Evolutionary conservation across 2,113 vertebrate species (phyloP).

Genomic region (Periophthalmus modestus): DNA sequence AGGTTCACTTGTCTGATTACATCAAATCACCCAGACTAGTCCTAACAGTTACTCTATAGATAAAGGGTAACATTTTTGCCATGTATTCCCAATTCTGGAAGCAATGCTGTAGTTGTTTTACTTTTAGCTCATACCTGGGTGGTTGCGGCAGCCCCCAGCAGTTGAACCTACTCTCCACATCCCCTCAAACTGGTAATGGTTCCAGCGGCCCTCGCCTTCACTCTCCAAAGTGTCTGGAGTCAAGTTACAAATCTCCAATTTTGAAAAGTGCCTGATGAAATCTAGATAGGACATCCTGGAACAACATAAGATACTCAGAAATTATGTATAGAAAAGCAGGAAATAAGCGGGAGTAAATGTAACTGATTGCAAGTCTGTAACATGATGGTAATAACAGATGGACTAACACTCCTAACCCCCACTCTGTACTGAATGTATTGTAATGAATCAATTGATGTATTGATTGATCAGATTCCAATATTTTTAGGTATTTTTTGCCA

Average conservation of each 20-base stretch:
- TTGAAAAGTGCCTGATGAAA: conserved; percentile 82
- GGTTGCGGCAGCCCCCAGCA: conserved; percentile 80
- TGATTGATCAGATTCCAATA: too few relatives aligned
- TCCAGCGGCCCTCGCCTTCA: conserved; percentile 74
- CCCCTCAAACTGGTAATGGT: conserved; percentile 77
- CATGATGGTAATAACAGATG: too few relatives aligned
- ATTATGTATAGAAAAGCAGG: not conserved
- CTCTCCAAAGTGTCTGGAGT: conserved; percentile 79
- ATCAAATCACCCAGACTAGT: too few relatives aligned
- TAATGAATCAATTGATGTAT: too few relatives aligned
- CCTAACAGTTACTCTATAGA: too few relatives aligned
- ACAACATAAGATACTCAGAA: not conserved
- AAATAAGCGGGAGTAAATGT: too few relatives aligned
- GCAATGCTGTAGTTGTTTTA: not conserved
- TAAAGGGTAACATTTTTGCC: too few relatives aligned
- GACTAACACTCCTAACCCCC: too few relatives aligned
- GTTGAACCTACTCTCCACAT: conserved; percentile 82
- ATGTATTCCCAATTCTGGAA: not conserved
- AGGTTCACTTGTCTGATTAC: too few relatives aligned
- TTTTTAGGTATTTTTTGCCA: too few relatives aligned
- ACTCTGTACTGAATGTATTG: too few relatives aligned
- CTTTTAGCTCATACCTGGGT: conserved; percentile 30
- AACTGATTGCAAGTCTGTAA: too few relatives aligned
- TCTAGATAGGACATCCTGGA: conserved; percentile 87
- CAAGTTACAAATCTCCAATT: conserved; percentile 87